phyloP scores from a whole-genome alignment of 2,113 vertebrate genomes.

The Odocoileus virginianus region DNA sequence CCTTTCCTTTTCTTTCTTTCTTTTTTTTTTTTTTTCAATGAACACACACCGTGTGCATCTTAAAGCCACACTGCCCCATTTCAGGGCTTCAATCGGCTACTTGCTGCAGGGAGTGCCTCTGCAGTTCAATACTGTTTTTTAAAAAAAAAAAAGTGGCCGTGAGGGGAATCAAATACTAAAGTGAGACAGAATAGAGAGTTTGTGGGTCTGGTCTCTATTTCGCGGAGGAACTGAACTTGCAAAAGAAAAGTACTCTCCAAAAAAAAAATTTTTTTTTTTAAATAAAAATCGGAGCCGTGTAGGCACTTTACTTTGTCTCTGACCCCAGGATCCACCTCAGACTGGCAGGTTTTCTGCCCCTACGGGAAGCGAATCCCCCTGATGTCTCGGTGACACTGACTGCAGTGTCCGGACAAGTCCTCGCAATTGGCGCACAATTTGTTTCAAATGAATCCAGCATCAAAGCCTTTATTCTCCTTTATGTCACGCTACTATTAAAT shows the following conservation, averaged over 20 bases:
- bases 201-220: not conserved
- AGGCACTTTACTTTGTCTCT: not conserved
- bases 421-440: conserved; percentile 35
- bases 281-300: not conserved
- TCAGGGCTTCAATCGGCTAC: not conserved
- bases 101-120: not conserved
- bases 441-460: conserved; percentile 53
- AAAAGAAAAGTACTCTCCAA: conserved; percentile 15
- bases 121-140: not conserved
- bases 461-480: conserved; percentile 38
- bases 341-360: conserved; percentile 8
- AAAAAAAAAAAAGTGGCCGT: not conserved
- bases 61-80: conserved; percentile 62
- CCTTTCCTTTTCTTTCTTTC: conserved; percentile 27
- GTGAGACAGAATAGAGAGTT: not conserved
- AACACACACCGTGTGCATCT: conserved; percentile 72
- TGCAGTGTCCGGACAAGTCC: not conserved
- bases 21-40: conserved; percentile 73
- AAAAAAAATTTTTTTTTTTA: not conserved
- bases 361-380: not conserved
- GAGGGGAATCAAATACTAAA: not conserved
- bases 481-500: conserved; percentile 56
- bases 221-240: not conserved
- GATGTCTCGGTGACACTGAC: conserved; percentile 23
- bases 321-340: not conserved